Conservation (phyloP, 2,888 invertebrate genomes). For the Selenia dentaria region DNA sequence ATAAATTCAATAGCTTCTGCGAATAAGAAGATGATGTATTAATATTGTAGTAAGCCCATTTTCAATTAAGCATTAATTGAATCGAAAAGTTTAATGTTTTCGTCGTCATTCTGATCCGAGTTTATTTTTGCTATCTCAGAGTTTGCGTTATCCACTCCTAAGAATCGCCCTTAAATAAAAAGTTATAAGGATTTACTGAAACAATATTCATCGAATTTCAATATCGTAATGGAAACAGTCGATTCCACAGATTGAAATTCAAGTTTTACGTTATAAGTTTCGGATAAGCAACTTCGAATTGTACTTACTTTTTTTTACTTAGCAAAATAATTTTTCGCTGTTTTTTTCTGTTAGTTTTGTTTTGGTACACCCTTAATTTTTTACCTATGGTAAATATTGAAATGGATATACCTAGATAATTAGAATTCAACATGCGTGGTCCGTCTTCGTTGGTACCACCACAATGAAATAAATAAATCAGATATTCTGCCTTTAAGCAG, state of each 20-base stretch:
- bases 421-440: too few species aligned
- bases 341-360: too few species aligned
- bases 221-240: slow-evolving; percentile 19
- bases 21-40: too few species aligned
- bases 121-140: slow-evolving; percentile 4
- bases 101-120: not conserved
- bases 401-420: too few species aligned
- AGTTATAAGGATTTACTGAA: not conserved
- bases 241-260: slow-evolving; percentile 7
- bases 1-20: too few species aligned
- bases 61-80: not conserved
- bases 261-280: slow-evolving; percentile 11
- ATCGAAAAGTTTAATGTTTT: slow-evolving; percentile 12
- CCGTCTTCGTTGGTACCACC: too few species aligned
- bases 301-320: too few species aligned
- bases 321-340: too few species aligned
- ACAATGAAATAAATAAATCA: too few species aligned
- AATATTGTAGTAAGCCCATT: not conserved
- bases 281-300: slow-evolving; percentile 3
- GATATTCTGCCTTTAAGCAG: too few species aligned
- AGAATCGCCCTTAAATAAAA: slow-evolving; percentile 12
- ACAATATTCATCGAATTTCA: slow-evolving; percentile 14
- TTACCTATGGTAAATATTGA: too few species aligned
- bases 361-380: too few species aligned
- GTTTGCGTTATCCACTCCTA: slow-evolving; percentile 7